Evolutionary conservation across 2,797 vertebrate genomes (phyloP), one percentile per base, ranked within the genome.

Genomic region (Parambassis ranga): DNA sequence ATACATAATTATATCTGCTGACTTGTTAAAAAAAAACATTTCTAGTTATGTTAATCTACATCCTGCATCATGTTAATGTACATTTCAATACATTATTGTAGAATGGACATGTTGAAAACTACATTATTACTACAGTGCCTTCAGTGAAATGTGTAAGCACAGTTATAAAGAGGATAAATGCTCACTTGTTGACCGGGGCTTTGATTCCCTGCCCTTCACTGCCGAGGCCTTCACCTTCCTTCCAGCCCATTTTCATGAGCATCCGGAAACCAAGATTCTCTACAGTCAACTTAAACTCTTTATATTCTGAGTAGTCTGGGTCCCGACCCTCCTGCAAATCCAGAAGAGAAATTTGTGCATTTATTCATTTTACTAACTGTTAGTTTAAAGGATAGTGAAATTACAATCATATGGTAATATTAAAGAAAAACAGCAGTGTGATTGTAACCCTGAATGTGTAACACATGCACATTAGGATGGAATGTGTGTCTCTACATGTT

Each of bases 181-280:
- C 91, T 82, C 78, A 98, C 97, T 93, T 99, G 93, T 93, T 92
- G 23, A 99, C 96, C 0, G 98, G 98, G 60, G 92, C 94, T 81
- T 94, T 97, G 89, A 99, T 99, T 47, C 98, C 98, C 74, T 98
- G 95, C 24, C 96, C 94, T 0, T 98, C 98, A 0, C 92, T 93
- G 26, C 97, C 98, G 3, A 99, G 91, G 0, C 98, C 98, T 0
- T 99, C 97, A 0, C 98, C 98, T 46, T 99, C 98, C 76, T 97
- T 97, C 98, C 98, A 99, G 69, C 98, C 98, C 98, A 99, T 99
- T 82, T 98, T 99, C 96, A 99, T 97, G 20, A 99, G 92, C 98
- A 99, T 99, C 65, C 95, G 94, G 90, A 98, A 99, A 60, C 98
- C 98, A 0, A 99, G 95, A 89, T 99, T 99, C 76, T 99, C 98